Conservation (phyloP, 35 echinoderm and acorn worm species). For the Diadema setosum region DNA sequence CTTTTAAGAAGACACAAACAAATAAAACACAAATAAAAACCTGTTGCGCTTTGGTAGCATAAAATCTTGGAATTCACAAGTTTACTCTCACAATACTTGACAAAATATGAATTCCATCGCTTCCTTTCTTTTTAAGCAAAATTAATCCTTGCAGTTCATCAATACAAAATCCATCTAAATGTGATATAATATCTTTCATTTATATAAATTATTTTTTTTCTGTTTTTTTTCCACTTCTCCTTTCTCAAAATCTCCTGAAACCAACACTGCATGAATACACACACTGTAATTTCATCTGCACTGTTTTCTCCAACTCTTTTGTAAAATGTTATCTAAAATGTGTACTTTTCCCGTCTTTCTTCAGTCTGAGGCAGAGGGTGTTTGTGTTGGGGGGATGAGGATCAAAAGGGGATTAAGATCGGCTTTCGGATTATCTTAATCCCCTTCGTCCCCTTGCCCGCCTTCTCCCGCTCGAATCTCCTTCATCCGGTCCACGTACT, state of each 20-base stretch:
- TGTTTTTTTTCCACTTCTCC: background rate
- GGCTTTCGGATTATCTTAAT: slow-evolving; percentile 13
- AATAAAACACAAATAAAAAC: too few relatives aligned
- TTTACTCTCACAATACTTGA: too few relatives aligned
- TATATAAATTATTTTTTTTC: slow-evolving; percentile 9
- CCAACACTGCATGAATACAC: background rate
- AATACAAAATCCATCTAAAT: slow-evolving; percentile 3
- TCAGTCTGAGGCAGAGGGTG: slow-evolving; percentile 1
- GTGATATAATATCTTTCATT: background rate
- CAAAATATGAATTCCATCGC: too few relatives aligned
- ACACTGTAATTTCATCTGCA: background rate
- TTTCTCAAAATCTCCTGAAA: background rate
- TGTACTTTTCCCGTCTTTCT: background rate
- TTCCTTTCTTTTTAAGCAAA: background rate
- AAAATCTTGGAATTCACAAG: too few relatives aligned
- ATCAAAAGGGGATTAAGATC: slow-evolving; percentile 11
- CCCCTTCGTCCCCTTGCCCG: background rate
- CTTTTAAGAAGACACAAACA: too few relatives aligned
- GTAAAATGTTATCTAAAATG: too few relatives aligned
- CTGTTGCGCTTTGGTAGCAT: too few relatives aligned
- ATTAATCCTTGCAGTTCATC: background rate
- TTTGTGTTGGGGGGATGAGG: background rate
- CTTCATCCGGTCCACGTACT: slow-evolving; percentile 91
- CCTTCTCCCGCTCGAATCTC: slow-evolving; percentile 40
- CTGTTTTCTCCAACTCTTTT: background rate